These are phyloP conservation scores for Smithornis capensis DNA, from an alignment of 2,113 vertebrate species.

Conservation along the genomic window DNA sequence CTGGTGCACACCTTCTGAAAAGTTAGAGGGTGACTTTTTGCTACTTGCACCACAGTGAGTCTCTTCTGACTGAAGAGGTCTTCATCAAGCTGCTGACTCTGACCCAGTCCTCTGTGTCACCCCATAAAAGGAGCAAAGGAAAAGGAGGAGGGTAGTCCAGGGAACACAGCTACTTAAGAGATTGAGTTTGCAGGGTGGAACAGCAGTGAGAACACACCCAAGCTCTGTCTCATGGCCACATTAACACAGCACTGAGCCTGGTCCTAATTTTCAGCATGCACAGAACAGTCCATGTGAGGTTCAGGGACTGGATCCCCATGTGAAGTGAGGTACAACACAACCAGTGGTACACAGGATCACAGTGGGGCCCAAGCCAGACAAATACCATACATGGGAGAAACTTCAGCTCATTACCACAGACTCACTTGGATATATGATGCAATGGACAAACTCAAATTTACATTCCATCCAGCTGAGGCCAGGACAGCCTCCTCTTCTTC, in stretches of 20 bases:
- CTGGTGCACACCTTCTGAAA: not conserved
- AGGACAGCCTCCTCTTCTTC: not conserved
- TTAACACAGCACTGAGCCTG: not conserved
- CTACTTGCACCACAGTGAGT: not conserved
- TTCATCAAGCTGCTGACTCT: not conserved
- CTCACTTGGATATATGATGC: not conserved
- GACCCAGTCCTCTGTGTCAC: not conserved
- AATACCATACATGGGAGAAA: not conserved
- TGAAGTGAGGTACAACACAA: not conserved
- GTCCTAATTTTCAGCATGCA: not conserved
- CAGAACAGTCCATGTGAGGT: not conserved
- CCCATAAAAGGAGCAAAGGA: not conserved
- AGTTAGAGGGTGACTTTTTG: not conserved
- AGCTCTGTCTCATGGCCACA: not conserved
- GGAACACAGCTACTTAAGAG: not conserved
- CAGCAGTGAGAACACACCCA: not conserved
- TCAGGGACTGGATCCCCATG: not conserved
- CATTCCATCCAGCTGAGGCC: not conserved
- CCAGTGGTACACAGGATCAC: not conserved
- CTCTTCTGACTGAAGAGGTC: not conserved
- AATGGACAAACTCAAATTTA: not conserved
- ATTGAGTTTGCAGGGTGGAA: not conserved
- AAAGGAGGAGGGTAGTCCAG: not conserved
- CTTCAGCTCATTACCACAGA: not conserved
- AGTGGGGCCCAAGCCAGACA: not conserved